phyloP scores from a whole-genome alignment of 2,113 vertebrate genomes.

The Ammodytes marinus region DNA sequence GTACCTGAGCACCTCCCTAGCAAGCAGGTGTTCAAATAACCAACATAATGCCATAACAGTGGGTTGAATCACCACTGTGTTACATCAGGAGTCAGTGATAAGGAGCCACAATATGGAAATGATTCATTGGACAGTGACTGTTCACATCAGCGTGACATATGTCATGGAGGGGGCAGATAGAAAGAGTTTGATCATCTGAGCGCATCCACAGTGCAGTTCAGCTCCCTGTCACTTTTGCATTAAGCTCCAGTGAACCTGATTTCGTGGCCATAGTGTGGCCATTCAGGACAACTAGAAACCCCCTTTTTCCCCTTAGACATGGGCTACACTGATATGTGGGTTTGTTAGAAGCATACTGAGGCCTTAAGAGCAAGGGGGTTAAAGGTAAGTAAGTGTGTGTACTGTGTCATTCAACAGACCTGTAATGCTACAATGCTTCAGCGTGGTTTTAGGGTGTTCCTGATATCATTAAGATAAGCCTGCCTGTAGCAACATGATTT shows the following conservation, averaged over 20 bases:
- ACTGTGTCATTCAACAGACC: neutral
- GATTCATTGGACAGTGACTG: neutral
- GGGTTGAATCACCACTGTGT: neutral
- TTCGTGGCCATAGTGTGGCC: neutral
- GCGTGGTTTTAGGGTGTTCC: neutral
- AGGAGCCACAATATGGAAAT: slow-evolving; percentile 4
- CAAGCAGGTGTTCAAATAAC: neutral
- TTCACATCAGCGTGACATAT: neutral
- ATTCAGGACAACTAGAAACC: neutral
- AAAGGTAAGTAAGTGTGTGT: neutral
- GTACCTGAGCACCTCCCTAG: neutral
- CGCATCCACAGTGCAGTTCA: neutral
- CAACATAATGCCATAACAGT: neutral
- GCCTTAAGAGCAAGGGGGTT: neutral
- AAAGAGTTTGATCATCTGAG: neutral
- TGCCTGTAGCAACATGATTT: neutral
- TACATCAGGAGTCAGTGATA: neutral
- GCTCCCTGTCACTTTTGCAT: neutral
- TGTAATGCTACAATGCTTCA: neutral
- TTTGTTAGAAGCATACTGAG: neutral
- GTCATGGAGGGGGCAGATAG: neutral
- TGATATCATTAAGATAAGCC: neutral
- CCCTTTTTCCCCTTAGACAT: neutral
- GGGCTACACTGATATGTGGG: neutral
- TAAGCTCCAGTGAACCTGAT: neutral